Percentiles rank a stretch among this genome's conserved stretches.
Evolutionary conservation across 1,140 invertebrate genomes (phyloP).

Genomic region (Cherax destructor): DNA sequence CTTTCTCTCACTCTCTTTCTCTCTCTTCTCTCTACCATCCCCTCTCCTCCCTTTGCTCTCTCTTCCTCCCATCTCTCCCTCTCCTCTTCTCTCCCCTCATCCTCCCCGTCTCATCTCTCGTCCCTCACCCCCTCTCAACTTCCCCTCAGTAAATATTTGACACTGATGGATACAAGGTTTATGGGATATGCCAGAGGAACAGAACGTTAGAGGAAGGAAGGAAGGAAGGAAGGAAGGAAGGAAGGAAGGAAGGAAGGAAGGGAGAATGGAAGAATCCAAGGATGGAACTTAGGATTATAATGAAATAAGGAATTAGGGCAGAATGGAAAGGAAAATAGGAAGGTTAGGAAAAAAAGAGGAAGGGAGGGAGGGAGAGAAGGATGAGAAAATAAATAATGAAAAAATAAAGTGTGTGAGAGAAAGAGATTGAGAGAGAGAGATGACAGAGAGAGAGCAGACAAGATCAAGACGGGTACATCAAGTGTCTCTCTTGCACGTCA

Average conservation of each 20-base stretch:
- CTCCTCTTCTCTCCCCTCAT: too few relatives aligned
- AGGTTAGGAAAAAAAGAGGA: not conserved
- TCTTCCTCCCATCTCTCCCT: too few relatives aligned
- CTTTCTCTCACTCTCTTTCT: not conserved
- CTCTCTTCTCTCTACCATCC: not conserved
- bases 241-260: not conserved
- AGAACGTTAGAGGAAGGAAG: not conserved
- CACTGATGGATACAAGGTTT: not conserved
- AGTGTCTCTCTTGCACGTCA: too few relatives aligned
- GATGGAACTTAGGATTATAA: not conserved
- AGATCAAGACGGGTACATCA: too few relatives aligned
- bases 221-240: not conserved
- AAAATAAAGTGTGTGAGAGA: not conserved
- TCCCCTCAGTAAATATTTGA: not conserved
- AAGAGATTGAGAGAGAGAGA: too few relatives aligned
- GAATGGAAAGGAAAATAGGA: too few relatives aligned
- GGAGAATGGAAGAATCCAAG: not conserved
- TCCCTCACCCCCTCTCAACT: not conserved
- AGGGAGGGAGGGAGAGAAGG: not conserved
- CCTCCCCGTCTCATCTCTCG: not conserved
- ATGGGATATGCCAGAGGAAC: not conserved
- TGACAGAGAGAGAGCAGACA: not conserved
- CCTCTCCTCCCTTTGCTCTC: not conserved
- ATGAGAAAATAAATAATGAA: not conserved
- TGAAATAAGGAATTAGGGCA: not conserved